phyloP scores from a whole-genome alignment of 2,113 vertebrate species.

The Chaetodon trifascialis region DNA sequence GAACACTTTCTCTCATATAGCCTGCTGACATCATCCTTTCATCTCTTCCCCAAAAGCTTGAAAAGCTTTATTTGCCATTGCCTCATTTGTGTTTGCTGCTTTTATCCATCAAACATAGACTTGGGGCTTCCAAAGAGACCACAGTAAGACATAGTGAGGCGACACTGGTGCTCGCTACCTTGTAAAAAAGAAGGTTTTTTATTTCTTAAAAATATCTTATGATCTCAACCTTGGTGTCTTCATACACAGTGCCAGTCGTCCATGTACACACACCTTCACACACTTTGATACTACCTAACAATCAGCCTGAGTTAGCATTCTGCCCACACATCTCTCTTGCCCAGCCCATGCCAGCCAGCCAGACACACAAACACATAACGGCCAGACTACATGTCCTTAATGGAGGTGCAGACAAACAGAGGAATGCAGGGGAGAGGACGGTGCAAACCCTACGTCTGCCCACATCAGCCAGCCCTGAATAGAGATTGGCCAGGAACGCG shows the following conservation, averaged over 20 bases:
- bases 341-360: slow-evolving; percentile 58
- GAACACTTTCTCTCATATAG: slow-evolving; percentile 19
- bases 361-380: slow-evolving; percentile 70
- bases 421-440: slow-evolving; percentile 71
- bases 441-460: slow-evolving; percentile 70
- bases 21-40: slow-evolving; percentile 50
- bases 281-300: slow-evolving; percentile 56
- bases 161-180: neutral
- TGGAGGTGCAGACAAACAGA: slow-evolving; percentile 71
- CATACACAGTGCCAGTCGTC: slow-evolving; percentile 26
- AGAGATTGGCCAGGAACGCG: slow-evolving; percentile 79
- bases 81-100: slow-evolving; percentile 51
- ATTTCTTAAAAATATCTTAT: neutral
- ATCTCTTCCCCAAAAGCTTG: slow-evolving; percentile 53
- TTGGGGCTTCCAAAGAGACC: slow-evolving; percentile 26
- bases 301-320: slow-evolving; percentile 74
- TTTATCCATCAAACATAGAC: slow-evolving; percentile 49
- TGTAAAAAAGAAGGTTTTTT: neutral
- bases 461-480: slow-evolving; percentile 74
- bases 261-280: slow-evolving; percentile 29
- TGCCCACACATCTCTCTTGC: slow-evolving; percentile 53
- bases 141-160: neutral
- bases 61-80: slow-evolving; percentile 53
- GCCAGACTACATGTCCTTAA: slow-evolving; percentile 72
- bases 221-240: slow-evolving; percentile 43